Percentiles rank a stretch among this genome's conserved stretches.
phyloP scores from a whole-genome alignment of 2,888 invertebrate genomes.

The Epinotia bilunana region DNA sequence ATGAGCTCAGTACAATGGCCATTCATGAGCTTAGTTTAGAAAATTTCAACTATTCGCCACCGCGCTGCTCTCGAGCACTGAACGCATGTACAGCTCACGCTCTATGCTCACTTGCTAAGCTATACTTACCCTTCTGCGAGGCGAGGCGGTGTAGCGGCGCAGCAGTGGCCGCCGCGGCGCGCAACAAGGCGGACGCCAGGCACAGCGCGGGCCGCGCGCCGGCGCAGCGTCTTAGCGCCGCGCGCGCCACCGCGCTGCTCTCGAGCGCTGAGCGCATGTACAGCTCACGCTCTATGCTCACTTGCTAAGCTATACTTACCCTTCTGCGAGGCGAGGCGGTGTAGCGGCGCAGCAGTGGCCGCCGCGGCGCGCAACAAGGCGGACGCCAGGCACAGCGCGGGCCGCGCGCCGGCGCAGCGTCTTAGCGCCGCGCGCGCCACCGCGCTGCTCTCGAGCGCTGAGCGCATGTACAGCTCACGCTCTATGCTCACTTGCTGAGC shows the following conservation, averaged over 20 bases:
- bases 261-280: no score
- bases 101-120: no score
- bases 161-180: conserved; percentile 86
- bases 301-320: neutral
- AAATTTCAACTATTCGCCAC: no score
- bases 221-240: conserved; percentile 68
- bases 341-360: conserved; percentile 89
- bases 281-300: no score
- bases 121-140: conserved; percentile 52
- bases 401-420: conserved; percentile 84
- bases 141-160: conserved; percentile 79
- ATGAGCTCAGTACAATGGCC: no score
- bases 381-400: conserved; percentile 86
- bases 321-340: conserved; percentile 53
- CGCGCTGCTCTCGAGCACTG: neutral
- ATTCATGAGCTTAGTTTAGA: no score
- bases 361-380: conserved; percentile 78
- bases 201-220: conserved; percentile 85
- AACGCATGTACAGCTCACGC: no score
- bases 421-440: conserved; percentile 47
- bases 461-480: no score
- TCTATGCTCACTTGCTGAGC: conserved; percentile 55
- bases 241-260: neutral
- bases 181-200: conserved; percentile 86
- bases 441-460: neutral